Percentiles rank a stretch among this genome's conserved stretches.
These are phyloP conservation scores for Phalacrocorax brasilianus DNA, from an alignment of 2,113 vertebrate genomes.

Conservation along the genomic window DNA sequence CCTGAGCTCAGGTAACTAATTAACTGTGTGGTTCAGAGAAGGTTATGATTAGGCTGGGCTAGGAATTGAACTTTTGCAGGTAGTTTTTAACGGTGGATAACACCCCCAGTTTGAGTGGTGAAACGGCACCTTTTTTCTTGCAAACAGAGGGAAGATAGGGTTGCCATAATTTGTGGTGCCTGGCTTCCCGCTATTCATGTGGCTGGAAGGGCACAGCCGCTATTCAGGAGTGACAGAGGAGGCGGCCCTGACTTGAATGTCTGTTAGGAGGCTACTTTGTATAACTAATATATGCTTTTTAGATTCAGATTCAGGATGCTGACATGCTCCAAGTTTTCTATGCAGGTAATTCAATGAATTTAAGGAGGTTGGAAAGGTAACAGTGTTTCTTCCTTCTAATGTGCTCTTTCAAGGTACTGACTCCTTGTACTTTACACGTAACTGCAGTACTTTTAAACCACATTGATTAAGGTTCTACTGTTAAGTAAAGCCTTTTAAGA, in stretches of 20 bases:
- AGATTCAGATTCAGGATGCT: not conserved
- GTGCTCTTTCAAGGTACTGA: slow-evolving; percentile 43
- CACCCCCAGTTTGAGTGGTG: not conserved
- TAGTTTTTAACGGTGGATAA: not conserved
- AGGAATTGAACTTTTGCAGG: not conserved
- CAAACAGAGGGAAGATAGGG: not conserved
- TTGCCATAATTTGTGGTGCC: not conserved
- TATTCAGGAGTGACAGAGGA: not conserved
- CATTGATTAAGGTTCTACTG: slow-evolving; percentile 64
- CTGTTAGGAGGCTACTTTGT: not conserved
- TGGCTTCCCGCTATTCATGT: not conserved
- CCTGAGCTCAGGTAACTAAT: not conserved
- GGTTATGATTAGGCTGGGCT: not conserved
- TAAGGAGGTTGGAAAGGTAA: slow-evolving; percentile 29
- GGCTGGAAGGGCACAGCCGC: not conserved
- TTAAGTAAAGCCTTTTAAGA: slow-evolving; percentile 66
- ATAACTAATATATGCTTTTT: not conserved
- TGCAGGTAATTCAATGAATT: not conserved
- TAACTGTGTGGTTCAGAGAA: not conserved
- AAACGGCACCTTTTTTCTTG: not conserved
- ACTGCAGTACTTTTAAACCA: slow-evolving; percentile 37
- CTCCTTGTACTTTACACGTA: slow-evolving; percentile 21
- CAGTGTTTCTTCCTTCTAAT: slow-evolving; percentile 55
- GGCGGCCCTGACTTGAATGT: not conserved
- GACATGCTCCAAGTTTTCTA: not conserved